These are phyloP conservation scores for Megaleporinus macrocephalus DNA, from an alignment of 2,113 vertebrate species.

Conservation along the genomic window DNA sequence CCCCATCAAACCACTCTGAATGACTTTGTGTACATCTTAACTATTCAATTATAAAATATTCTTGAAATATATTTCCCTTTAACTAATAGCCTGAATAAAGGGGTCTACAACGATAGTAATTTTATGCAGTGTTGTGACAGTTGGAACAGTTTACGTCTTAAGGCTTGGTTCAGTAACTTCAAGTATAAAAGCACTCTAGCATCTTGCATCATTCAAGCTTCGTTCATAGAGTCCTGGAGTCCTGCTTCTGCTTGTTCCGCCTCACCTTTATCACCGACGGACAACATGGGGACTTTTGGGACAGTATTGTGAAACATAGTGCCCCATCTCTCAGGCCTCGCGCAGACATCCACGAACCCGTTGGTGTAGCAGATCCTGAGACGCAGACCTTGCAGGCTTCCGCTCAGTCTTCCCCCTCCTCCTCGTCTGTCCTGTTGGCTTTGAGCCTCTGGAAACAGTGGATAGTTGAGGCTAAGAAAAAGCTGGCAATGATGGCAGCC, in stretches of 20 bases:
- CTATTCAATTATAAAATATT: background rate
- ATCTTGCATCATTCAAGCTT: constrained; percentile 46
- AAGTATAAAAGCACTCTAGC: constrained; percentile 49
- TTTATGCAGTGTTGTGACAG: constrained; percentile 7
- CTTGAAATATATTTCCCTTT: background rate
- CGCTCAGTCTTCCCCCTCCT: constrained; percentile 82
- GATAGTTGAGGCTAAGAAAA: constrained; percentile 89
- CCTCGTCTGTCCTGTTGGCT: constrained; percentile 84
- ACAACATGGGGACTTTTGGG: constrained; percentile 18
- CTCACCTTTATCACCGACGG: constrained; percentile 17
- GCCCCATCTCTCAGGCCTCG: constrained; percentile 28
- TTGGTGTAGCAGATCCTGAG: background rate
- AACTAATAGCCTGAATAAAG: constrained; percentile 29
- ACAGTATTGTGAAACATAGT: constrained; percentile 23
- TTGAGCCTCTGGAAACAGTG: constrained; percentile 91
- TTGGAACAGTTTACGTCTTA: constrained; percentile 55
- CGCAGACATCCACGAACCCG: background rate
- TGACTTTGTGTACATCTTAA: background rate
- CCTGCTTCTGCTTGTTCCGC: constrained; percentile 1
- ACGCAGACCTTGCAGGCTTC: background rate
- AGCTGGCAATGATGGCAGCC: constrained; percentile 89
- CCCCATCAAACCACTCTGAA: background rate
- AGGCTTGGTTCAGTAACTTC: constrained; percentile 56
- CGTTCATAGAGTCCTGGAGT: constrained; percentile 19
- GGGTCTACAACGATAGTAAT: constrained; percentile 29